A percentile compares a stretch with the other conserved stretches of the same genome.
Conservation (phyloP, 2,888 invertebrate genomes). For the Drosophila suboccidentalis region DNA sequence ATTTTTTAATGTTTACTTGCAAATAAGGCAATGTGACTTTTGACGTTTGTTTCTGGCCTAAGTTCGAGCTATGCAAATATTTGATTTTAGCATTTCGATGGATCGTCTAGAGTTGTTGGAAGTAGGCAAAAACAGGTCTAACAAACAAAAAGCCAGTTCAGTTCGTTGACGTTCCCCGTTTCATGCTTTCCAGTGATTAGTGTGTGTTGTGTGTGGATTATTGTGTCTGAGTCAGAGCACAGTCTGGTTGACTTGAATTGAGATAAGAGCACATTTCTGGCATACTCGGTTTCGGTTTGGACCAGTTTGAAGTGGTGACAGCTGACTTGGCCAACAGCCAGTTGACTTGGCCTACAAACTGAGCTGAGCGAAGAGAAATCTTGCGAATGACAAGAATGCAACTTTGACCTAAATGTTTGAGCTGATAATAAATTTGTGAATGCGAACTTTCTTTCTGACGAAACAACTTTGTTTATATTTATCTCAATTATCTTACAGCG, state of each 20-base stretch:
- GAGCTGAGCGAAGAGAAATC: neutral
- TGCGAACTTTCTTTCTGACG: neutral
- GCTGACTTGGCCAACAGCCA: constrained; percentile 8
- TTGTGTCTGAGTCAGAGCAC: constrained; percentile 22
- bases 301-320: constrained; percentile 34
- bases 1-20: constrained; percentile 44
- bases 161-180: constrained; percentile 35
- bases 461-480: constrained; percentile 5
- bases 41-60: constrained; percentile 12
- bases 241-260: constrained; percentile 13
- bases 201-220: constrained; percentile 3
- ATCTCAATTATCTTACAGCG: constrained; percentile 68
- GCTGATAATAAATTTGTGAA: constrained; percentile 1
- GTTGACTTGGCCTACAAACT: constrained; percentile 5
- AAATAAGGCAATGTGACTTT: constrained; percentile 42
- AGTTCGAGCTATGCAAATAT: constrained; percentile 44
- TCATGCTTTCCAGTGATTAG: neutral
- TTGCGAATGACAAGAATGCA: neutral
- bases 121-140: constrained; percentile 2
- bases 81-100: constrained; percentile 46
- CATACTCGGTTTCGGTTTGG: constrained; percentile 24
- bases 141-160: constrained; percentile 21
- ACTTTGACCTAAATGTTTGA: constrained; percentile 5
- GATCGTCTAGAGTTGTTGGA: neutral
- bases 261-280: constrained; percentile 20